phyloP scores from a whole-genome alignment of 2,888 invertebrate species.

The Eristalis arbustorum region DNA sequence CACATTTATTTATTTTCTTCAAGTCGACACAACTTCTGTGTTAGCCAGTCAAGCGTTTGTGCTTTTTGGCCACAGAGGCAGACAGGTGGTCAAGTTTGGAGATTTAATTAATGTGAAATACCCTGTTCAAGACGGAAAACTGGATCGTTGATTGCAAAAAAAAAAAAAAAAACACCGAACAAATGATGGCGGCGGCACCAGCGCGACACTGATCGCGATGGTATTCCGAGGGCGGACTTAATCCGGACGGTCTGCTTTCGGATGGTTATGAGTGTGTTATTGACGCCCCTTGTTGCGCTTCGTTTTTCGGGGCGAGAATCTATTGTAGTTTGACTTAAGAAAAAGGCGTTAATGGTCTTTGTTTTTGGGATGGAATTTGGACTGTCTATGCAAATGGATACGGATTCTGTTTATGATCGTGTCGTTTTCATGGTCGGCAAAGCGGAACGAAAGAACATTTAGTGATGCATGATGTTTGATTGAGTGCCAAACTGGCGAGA shows the following conservation, averaged over 20 bases:
- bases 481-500: constrained; percentile 11
- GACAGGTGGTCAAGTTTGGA: constrained; percentile 67
- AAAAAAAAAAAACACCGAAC: not conserved
- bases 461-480: constrained; percentile 34
- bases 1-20: not conserved
- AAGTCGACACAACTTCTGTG: too few relatives aligned
- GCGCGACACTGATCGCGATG: constrained; percentile 41
- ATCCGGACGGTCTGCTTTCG: constrained; percentile 47
- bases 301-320: constrained; percentile 12
- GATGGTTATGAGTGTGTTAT: constrained; percentile 29
- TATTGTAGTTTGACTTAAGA: constrained; percentile 19
- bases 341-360: constrained; percentile 41
- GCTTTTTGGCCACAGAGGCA: not conserved
- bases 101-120: constrained; percentile 50
- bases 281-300: constrained; percentile 26
- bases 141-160: constrained; percentile 59
- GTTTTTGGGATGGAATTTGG: constrained; percentile 14
- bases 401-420: constrained; percentile 23
- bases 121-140: constrained; percentile 38
- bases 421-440: constrained; percentile 31
- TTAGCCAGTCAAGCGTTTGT: not conserved
- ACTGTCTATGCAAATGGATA: constrained; percentile 25
- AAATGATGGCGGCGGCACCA: not conserved
- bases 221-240: constrained; percentile 69
- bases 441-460: constrained; percentile 31